phyloP scores from a whole-genome alignment of 1,140 invertebrate species.

The Hylaeus anthracinus region DNA sequence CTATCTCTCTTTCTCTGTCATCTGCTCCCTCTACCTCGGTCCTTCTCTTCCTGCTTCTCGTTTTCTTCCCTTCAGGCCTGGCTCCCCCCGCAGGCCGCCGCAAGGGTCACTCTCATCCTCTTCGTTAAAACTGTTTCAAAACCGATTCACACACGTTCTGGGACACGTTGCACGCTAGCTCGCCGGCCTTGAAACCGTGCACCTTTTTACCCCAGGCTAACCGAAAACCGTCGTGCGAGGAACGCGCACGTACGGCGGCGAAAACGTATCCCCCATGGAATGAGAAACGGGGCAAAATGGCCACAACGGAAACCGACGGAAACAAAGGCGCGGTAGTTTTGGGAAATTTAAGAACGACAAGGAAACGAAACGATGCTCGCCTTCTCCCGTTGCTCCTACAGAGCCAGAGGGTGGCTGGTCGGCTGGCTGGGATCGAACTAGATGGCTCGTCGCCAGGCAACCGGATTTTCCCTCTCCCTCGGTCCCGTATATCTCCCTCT shows the following conservation, averaged over 20 bases:
- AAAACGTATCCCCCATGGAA: no score
- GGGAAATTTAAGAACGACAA: constrained; percentile 31
- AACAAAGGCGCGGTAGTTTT: constrained; percentile 29
- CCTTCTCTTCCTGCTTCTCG: constrained; percentile 9
- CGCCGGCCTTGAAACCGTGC: constrained; percentile 39
- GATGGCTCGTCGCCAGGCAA: constrained; percentile 81
- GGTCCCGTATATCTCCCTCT: constrained; percentile 18
- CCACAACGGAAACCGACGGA: neutral
- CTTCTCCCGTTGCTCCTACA: constrained; percentile 48
- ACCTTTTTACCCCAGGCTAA: neutral
- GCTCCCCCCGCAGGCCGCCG: neutral
- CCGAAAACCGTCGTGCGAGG: constrained; percentile 6
- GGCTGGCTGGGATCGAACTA: constrained; percentile 80
- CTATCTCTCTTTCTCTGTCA: neutral
- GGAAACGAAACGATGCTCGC: constrained; percentile 36
- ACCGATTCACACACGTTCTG: no score
- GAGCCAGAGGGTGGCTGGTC: constrained; percentile 73
- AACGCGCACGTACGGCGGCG: neutral
- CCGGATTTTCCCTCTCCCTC: constrained; percentile 75
- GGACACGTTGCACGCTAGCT: neutral
- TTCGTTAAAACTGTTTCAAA: neutral
- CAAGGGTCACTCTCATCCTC: neutral
- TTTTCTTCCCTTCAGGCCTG: constrained; percentile 2
- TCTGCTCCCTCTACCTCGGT: neutral
- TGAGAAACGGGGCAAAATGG: neutral